Percentiles rank a stretch among this genome's conserved stretches.
These are phyloP conservation scores for Oreochromis tanganicae DNA, from an alignment of 2,113 vertebrate species.

Conservation along the genomic window DNA sequence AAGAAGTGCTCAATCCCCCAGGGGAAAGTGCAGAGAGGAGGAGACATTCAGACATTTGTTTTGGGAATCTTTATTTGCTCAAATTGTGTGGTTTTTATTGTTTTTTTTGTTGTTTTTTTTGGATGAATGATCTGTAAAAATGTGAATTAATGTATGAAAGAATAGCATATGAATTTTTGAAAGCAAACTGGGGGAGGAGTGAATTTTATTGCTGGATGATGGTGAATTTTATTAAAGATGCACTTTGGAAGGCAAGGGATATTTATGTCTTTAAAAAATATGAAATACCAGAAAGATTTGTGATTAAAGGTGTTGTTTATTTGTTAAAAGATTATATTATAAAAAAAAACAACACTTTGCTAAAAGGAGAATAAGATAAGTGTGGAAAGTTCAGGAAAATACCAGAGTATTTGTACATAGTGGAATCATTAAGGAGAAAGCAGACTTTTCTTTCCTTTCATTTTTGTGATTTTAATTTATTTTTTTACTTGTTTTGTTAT, in stretches of 20 bases:
- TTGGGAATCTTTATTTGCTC: not conserved
- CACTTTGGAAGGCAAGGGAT: not conserved
- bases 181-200: not conserved
- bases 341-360: not conserved
- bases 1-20: not conserved
- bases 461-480: not conserved
- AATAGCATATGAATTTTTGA: not conserved
- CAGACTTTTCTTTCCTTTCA: not conserved
- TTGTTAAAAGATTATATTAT: not conserved
- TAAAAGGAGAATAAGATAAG: not conserved
- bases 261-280: not conserved
- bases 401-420: not conserved
- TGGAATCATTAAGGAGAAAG: not conserved
- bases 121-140: not conserved
- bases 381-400: not conserved
- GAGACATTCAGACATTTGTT: not conserved
- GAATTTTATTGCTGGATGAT: not conserved
- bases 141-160: rapidly evolving
- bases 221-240: not conserved
- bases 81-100: not conserved
- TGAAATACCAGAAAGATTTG: not conserved
- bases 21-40: not conserved
- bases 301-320: not conserved
- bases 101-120: not conserved
- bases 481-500: not conserved